phyloP scores from a whole-genome alignment of 2,113 vertebrate genomes.

The Aegotheles bennettii region DNA sequence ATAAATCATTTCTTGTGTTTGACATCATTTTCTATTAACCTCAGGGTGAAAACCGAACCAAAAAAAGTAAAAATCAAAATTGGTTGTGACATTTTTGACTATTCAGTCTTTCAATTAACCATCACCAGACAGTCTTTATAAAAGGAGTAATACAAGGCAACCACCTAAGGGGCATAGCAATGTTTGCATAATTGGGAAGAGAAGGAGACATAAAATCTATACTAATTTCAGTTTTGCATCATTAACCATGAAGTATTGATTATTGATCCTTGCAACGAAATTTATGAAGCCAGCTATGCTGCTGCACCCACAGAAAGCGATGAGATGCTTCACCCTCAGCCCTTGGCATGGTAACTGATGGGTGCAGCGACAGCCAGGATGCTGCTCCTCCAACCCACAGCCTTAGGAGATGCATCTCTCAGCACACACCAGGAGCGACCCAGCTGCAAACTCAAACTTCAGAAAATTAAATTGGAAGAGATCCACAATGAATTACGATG shows the following conservation, averaged over 20 bases:
- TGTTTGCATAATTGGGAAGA: constrained; percentile 78
- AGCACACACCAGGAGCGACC: constrained; percentile 43
- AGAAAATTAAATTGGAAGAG: constrained; percentile 67
- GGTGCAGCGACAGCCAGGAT: constrained; percentile 23
- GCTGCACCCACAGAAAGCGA: constrained; percentile 48
- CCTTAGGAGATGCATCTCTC: constrained; percentile 51
- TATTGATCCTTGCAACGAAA: constrained; percentile 40
- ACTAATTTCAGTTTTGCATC: constrained; percentile 77
- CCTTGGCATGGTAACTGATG: neutral
- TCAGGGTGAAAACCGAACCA: constrained; percentile 22
- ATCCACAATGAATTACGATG: constrained; percentile 44
- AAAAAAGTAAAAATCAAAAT: constrained; percentile 29
- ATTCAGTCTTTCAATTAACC: constrained; percentile 55
- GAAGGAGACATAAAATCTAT: constrained; percentile 81
- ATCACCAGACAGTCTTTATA: neutral
- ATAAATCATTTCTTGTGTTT: constrained; percentile 43
- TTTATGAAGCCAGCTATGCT: constrained; percentile 61
- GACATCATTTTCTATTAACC: constrained; percentile 65
- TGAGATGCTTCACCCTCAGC: constrained; percentile 6
- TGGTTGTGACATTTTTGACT: constrained; percentile 36
- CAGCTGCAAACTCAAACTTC: constrained; percentile 54
- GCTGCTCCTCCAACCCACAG: constrained; percentile 26
- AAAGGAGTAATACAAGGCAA: constrained; percentile 26
- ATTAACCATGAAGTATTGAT: constrained; percentile 75
- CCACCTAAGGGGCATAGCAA: constrained; percentile 32